Conservation (phyloP, 2,797 vertebrate genomes). For the Crax fasciolata region DNA sequence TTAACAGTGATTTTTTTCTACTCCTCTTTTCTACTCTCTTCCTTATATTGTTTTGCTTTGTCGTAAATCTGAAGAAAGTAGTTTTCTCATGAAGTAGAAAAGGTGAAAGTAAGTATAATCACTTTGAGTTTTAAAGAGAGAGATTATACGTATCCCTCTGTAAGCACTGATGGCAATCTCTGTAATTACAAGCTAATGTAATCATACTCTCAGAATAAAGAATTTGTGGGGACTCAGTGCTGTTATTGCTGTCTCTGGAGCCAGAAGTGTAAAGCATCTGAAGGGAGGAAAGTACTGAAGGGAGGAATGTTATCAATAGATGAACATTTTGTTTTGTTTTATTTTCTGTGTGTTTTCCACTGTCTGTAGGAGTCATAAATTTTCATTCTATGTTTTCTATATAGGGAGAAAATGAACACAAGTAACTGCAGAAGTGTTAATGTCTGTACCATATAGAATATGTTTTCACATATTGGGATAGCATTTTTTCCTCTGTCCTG, state of each 20-base stretch:
- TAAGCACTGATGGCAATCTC: not conserved
- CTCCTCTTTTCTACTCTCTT: not conserved
- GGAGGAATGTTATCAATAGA: not conserved
- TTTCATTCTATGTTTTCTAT: conserved; percentile 10
- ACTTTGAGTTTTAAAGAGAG: not conserved
- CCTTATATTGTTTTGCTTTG: not conserved
- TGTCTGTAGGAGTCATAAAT: not conserved
- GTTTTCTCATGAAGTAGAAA: not conserved
- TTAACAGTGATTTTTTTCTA: not conserved
- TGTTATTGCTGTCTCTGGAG: not conserved
- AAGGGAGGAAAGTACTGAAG: not conserved
- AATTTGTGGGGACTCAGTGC: not conserved
- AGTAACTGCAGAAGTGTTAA: not conserved
- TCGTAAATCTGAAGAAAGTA: not conserved
- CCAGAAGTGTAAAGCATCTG: not conserved
- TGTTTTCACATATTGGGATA: not conserved
- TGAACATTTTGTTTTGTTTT: not conserved
- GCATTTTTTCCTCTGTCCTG: not conserved
- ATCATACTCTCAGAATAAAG: not conserved
- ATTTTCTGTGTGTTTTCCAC: not conserved
- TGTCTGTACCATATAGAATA: not conserved
- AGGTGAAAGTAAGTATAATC: not conserved
- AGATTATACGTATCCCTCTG: not conserved
- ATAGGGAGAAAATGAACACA: not conserved
- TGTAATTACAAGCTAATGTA: not conserved